Evolutionary conservation across 2,797 vertebrate species (phyloP), one percentile per base, ranked within the genome.

Genomic region (Chromobotia macracanthus): DNA sequence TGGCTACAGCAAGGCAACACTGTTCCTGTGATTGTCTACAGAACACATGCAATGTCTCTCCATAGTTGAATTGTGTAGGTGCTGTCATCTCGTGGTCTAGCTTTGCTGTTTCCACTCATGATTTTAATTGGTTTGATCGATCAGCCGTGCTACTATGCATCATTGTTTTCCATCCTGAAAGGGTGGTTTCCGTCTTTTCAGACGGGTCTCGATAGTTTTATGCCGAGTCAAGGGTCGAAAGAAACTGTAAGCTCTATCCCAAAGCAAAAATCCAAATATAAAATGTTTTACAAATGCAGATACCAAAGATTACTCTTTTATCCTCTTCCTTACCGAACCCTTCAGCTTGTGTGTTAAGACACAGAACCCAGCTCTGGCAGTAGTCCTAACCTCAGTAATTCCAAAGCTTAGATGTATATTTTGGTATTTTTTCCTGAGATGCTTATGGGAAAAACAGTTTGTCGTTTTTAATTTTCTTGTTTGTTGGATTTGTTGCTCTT

Each of bases 331-430:
- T 94, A 94, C 92, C 94, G 94, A 94, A 94, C 94, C 95, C 96
- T 95, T 95, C 96, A 96, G 96, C 95, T 94, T 94, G 96, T 96
- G 96, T 98, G 95, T 96, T 95, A 96, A 96, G 95, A 96, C 96
- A 96, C 95, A 94, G 91, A 96, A 95, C 96, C 97, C 97, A 97
- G 96, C 97, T 96, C 96, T 96, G 95, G 95, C 95, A 94, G 96
- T 96, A 96, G 95, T 97, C 95, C 95, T 96, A 96, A 97, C 97
- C 97, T 98, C 97, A 97, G 95, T 96, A 96, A 98, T 97, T 98
- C 97, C 97, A 99, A 99, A 99, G 98, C 96, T 97, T 99, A 99
- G 96, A 99, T 99, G 97, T 99, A 99, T 99, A 99, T 99, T 99
- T 99, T 99, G 97, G 94, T 99, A 99, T 98, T 98, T 97, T 98